A percentile compares a stretch with the other conserved stretches of the same genome.
Evolutionary conservation across 2,797 vertebrate genomes (phyloP).

Genomic region (Sebastes elongatus): DNA sequence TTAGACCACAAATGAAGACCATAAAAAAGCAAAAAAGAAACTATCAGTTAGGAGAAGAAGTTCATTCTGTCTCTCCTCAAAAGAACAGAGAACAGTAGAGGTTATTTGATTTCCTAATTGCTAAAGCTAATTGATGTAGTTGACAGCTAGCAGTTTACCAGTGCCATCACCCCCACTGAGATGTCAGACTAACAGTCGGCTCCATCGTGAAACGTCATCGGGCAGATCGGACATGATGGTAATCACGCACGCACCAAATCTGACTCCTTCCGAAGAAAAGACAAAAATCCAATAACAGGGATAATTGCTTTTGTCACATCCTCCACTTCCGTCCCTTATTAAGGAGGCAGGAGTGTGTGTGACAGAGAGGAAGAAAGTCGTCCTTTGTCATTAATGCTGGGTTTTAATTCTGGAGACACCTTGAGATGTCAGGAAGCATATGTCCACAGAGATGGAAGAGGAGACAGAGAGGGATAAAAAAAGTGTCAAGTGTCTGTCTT

Average conservation of each 20-base stretch:
- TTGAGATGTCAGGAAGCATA: conserved; percentile 41
- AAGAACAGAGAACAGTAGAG: neutral
- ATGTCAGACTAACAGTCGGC: conserved; percentile 21
- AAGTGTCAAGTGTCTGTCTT: conserved; percentile 2
- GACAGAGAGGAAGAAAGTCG: neutral
- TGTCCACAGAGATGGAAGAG: conserved; percentile 24
- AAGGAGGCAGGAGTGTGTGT: neutral
- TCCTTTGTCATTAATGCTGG: conserved; percentile 37
- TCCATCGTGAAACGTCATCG: neutral
- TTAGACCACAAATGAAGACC: neutral
- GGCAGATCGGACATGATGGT: neutral
- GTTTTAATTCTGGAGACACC: conserved; percentile 45
- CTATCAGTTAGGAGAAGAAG: neutral
- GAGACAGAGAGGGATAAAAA: neutral
- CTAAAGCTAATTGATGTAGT: neutral
- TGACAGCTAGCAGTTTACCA: neutral
- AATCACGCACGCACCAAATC: neutral
- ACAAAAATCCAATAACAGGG: conserved; percentile 17
- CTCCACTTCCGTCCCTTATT: conserved; percentile 11
- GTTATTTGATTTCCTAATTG: neutral
- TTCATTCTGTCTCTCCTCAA: neutral
- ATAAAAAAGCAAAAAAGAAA: neutral
- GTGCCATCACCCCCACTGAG: neutral
- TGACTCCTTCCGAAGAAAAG: conserved; percentile 17
- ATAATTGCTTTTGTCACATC: conserved; percentile 45